Evolutionary conservation across 2,113 vertebrate species (phyloP).

Genomic region (Shinisaurus crocodilurus): DNA sequence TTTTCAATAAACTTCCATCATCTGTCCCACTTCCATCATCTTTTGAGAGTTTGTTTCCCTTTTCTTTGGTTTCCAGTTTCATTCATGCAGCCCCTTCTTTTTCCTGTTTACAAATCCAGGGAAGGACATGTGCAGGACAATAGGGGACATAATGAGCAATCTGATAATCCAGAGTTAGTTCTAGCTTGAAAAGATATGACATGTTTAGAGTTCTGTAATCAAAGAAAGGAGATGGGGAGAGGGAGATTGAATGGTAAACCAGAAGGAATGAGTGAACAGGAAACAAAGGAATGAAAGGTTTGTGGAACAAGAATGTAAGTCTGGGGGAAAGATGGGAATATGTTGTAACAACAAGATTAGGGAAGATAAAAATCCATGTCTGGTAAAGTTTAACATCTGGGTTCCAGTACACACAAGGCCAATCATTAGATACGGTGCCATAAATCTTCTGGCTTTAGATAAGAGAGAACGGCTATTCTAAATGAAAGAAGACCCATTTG

Average conservation of each 20-base stretch:
- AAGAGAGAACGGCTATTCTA: background rate
- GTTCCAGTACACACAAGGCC: background rate
- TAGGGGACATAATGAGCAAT: background rate
- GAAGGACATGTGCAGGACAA: background rate
- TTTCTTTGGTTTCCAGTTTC: background rate
- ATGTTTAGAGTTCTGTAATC: background rate
- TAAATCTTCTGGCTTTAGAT: background rate
- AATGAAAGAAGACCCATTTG: background rate
- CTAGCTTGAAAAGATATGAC: background rate
- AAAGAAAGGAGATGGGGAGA: background rate
- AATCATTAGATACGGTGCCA: background rate
- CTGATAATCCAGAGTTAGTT: background rate
- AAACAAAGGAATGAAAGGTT: background rate
- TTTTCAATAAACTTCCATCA: background rate
- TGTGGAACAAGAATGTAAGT: background rate
- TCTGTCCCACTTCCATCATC: background rate
- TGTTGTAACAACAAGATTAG: background rate
- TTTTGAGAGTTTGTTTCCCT: background rate
- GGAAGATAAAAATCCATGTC: background rate
- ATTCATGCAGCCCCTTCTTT: background rate
- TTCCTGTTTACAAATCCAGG: background rate
- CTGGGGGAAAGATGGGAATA: background rate
- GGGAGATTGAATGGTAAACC: background rate
- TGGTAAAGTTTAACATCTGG: background rate
- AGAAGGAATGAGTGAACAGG: background rate